Percentiles rank a stretch among this genome's conserved stretches.
These are phyloP conservation scores for Acanthopleura granulata DNA, from an alignment of 2,888 invertebrate species.

Conservation along the genomic window DNA sequence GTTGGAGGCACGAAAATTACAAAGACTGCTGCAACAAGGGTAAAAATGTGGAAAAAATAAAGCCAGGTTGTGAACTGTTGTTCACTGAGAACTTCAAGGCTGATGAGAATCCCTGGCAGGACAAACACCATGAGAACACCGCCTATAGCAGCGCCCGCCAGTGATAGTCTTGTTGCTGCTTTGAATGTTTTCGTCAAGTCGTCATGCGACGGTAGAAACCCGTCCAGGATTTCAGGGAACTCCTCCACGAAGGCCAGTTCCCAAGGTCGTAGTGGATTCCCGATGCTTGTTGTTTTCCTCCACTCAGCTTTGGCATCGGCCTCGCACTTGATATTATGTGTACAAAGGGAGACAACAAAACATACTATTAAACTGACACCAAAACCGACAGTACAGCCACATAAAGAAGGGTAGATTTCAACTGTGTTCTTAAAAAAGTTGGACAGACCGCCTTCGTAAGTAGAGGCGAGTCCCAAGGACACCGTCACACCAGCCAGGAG, in stretches of 20 bases:
- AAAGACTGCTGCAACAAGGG: too few species aligned
- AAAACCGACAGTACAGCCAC: constrained; percentile 20
- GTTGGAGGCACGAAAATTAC: too few species aligned
- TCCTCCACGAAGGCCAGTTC: constrained; percentile 23
- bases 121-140: too few species aligned
- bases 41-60: too few species aligned
- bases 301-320: constrained; percentile 27
- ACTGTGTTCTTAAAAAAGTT: neutral
- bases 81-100: too few species aligned
- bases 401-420: neutral
- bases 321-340: neutral
- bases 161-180: too few species aligned
- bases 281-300: constrained; percentile 37
- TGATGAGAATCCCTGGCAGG: too few species aligned
- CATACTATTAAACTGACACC: constrained; percentile 26
- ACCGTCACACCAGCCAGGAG: neutral
- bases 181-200: too few species aligned
- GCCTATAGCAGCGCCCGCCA: too few species aligned
- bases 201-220: too few species aligned
- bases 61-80: too few species aligned
- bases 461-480: neutral
- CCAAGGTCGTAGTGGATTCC: constrained; percentile 39
- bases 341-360: constrained; percentile 21
- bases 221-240: neutral
- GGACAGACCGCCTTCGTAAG: neutral